Evolutionary conservation across 2,113 vertebrate genomes (phyloP).

Genomic region (Sardina pilchardus): DNA sequence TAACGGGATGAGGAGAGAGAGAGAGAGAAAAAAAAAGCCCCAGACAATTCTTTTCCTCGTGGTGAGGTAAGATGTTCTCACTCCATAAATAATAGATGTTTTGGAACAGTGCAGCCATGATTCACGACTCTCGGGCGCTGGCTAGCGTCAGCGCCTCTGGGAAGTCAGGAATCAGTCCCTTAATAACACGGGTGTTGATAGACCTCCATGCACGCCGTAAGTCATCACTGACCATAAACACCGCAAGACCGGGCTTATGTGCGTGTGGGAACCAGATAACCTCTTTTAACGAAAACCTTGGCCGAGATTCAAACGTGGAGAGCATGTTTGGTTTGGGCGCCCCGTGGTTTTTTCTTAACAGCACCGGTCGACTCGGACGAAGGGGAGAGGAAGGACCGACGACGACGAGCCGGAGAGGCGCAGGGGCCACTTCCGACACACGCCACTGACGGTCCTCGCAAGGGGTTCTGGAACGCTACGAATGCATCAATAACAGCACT

Average conservation of each 20-base stretch:
- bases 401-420: too few relatives aligned
- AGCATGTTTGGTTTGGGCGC: neutral
- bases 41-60: neutral
- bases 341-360: neutral
- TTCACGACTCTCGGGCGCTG: neutral
- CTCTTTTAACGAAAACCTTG: neutral
- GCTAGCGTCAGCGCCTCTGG: neutral
- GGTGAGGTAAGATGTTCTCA: neutral
- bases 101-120: neutral
- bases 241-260: neutral
- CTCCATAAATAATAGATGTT: slow-evolving; percentile 1
- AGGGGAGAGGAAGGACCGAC: too few relatives aligned
- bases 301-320: neutral
- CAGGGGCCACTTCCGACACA: neutral
- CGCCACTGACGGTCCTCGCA: neutral
- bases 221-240: neutral
- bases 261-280: neutral
- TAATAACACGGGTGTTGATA: neutral
- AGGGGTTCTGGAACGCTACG: neutral
- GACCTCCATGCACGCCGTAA: neutral
- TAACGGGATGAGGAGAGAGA: neutral
- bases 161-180: neutral
- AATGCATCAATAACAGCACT: neutral
- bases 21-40: neutral
- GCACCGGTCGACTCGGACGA: neutral